phyloP scores from a whole-genome alignment of 2,888 invertebrate species.

The Ormyrus labotus region DNA sequence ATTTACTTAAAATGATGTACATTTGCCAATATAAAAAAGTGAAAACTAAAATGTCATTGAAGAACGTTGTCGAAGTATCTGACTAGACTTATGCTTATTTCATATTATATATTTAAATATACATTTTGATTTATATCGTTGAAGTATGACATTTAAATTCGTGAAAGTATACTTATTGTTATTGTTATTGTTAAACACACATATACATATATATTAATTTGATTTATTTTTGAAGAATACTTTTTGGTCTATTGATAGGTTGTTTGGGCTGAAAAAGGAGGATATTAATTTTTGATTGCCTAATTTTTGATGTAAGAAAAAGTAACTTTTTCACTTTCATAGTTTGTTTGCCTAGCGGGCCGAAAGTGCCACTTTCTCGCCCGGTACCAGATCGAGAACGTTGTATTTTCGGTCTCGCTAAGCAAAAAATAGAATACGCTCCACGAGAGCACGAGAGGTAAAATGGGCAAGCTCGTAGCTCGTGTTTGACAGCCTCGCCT shows the following conservation, averaged over 20 bases:
- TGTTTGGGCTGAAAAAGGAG: neutral
- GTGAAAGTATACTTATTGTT: neutral
- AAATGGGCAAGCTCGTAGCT: too few species aligned
- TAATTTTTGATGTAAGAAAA: too few species aligned
- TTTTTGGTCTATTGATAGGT: conserved; percentile 6
- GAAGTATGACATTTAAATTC: conserved; percentile 8
- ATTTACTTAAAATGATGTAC: conserved; percentile 20
- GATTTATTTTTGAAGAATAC: neutral
- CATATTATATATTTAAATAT: too few species aligned
- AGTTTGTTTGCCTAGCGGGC: too few species aligned
- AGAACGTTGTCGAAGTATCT: conserved; percentile 29
- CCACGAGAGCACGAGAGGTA: too few species aligned
- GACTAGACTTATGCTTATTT: conserved; percentile 33
- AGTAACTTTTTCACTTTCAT: too few species aligned
- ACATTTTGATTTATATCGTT: conserved; percentile 15
- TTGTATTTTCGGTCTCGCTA: too few species aligned
- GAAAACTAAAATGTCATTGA: conserved; percentile 31
- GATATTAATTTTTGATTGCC: too few species aligned
- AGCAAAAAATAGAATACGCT: too few species aligned
- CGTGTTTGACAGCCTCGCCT: too few species aligned
- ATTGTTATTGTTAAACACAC: neutral
- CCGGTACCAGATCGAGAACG: too few species aligned
- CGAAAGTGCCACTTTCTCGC: too few species aligned
- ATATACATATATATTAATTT: neutral
- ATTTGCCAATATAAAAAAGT: conserved; percentile 26